Percentiles rank a stretch among this genome's conserved stretches.
Evolutionary conservation across 1,140 invertebrate genomes (phyloP).

Genomic region (Apis mellifera): DNA sequence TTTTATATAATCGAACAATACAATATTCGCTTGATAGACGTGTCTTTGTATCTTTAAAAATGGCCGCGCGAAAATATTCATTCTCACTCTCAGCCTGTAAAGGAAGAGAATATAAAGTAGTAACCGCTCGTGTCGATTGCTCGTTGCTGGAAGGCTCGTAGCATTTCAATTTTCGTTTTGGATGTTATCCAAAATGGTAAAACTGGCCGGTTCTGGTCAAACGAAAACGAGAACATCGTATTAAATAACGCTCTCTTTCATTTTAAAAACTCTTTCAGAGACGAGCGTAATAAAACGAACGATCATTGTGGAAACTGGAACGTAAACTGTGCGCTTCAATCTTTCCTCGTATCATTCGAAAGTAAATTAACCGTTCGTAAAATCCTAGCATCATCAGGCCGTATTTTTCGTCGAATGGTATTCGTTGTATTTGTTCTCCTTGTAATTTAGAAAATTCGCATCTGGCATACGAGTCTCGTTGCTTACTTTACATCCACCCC

Average conservation of each 20-base stretch:
- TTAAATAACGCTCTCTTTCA: constrained; percentile 8
- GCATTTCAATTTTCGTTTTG: constrained; percentile 46
- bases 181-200: constrained; percentile 35
- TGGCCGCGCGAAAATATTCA: not conserved
- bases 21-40: not conserved
- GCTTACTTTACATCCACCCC: too few relatives aligned
- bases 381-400: not conserved
- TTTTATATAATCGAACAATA: too few relatives aligned
- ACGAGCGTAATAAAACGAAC: constrained; percentile 15
- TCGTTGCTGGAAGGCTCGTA: not conserved
- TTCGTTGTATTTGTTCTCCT: not conserved
- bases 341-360: not conserved
- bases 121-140: not conserved
- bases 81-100: too few relatives aligned
- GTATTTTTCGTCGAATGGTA: not conserved
- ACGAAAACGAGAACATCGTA: not conserved
- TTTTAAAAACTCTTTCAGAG: not conserved
- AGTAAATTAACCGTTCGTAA: not conserved
- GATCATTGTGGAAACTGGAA: not conserved
- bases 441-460: not conserved
- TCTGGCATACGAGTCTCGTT: not conserved
- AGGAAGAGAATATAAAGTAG: constrained; percentile 6
- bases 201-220: not conserved
- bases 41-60: not conserved
- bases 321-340: constrained; percentile 2